phyloP scores from a whole-genome alignment of 2,113 vertebrate genomes.

The Corythaixoides concolor region DNA sequence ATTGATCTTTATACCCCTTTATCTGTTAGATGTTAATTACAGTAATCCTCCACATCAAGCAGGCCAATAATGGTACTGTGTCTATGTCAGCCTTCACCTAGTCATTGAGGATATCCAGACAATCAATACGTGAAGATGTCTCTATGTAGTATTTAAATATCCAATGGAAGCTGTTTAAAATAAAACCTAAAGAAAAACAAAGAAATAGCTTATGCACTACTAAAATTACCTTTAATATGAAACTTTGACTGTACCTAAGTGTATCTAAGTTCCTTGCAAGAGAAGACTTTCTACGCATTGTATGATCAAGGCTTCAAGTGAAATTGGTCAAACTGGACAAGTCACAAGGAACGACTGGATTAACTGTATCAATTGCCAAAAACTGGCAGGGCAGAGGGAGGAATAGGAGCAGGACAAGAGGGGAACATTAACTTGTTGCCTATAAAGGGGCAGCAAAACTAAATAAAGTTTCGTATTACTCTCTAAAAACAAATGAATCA shows the following conservation, averaged over 20 bases:
- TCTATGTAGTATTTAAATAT: background rate
- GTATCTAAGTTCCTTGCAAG: background rate
- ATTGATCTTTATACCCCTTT: background rate
- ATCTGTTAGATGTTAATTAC: background rate
- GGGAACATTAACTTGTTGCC: background rate
- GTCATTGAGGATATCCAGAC: background rate
- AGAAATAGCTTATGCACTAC: background rate
- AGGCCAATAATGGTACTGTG: too few relatives aligned
- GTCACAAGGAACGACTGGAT: background rate
- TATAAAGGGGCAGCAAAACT: background rate
- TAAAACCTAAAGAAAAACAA: background rate
- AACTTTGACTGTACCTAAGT: background rate
- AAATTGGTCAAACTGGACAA: background rate
- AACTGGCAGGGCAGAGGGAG: fast-evolving
- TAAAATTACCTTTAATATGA: background rate
- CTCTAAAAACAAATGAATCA: background rate
- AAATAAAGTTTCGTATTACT: background rate
- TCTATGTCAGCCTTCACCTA: background rate
- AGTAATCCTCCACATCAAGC: background rate
- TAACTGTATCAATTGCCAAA: background rate
- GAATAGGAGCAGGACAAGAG: background rate
- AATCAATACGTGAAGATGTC: background rate
- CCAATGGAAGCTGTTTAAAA: background rate
- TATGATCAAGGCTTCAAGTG: background rate
- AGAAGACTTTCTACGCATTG: background rate